phyloP scores from a whole-genome alignment of 2,113 vertebrate species.

The Sapayoa aenigma region DNA sequence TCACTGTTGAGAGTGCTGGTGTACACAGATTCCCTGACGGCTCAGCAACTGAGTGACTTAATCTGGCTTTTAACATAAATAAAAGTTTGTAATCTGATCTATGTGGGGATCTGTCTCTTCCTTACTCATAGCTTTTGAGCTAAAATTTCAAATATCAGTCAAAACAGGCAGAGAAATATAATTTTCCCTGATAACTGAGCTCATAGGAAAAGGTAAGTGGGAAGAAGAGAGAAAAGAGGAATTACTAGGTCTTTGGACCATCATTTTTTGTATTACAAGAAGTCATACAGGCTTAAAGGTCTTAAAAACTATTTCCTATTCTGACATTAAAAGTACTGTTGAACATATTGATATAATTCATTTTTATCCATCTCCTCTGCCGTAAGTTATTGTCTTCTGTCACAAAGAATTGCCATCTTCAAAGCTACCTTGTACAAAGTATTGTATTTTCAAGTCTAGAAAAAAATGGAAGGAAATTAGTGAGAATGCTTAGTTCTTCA shows the following conservation, averaged over 20 bases:
- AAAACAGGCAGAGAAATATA: neutral
- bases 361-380: neutral
- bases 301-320: neutral
- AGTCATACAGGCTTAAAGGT: neutral
- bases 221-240: neutral
- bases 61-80: neutral
- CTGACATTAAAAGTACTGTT: neutral
- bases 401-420: neutral
- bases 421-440: neutral
- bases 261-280: neutral
- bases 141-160: neutral
- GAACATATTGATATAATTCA: neutral
- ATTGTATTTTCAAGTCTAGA: neutral
- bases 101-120: neutral
- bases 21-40: neutral
- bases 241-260: neutral
- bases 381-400: neutral
- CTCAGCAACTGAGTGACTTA: neutral
- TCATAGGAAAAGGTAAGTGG: neutral
- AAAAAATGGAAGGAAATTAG: neutral
- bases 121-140: neutral
- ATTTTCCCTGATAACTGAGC: neutral
- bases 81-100: neutral
- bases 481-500: neutral
- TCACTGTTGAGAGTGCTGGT: fast-evolving